Evolutionary conservation across 1,140 invertebrate genomes (phyloP).

Genomic region (Drosophila gunungcola): DNA sequence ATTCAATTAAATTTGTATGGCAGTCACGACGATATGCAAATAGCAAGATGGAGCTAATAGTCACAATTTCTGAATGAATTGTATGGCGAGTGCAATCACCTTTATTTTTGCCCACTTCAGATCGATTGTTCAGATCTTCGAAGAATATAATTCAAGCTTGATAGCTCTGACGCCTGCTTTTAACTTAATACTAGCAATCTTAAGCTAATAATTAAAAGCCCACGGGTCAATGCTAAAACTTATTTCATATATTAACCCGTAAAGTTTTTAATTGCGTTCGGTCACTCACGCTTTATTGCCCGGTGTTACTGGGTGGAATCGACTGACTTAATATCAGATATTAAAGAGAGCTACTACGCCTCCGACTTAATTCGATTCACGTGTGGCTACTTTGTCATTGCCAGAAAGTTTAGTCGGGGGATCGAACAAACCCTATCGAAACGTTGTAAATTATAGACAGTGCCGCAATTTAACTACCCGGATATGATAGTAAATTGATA

Average conservation of each 20-base stretch:
- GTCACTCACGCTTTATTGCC: not conserved
- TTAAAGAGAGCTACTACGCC: constrained; percentile 8
- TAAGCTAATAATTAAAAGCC: constrained; percentile 24
- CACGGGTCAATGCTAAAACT: constrained; percentile 1
- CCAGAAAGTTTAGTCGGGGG: constrained; percentile 15
- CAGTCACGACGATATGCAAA: constrained; percentile 39
- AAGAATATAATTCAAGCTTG: constrained; percentile 17
- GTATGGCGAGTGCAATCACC: constrained; percentile 36
- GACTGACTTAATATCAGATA: constrained; percentile 15
- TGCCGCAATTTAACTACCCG: constrained; percentile 24
- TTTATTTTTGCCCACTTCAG: constrained; percentile 33
- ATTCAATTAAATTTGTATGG: constrained; percentile 22
- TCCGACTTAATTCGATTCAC: constrained; percentile 8
- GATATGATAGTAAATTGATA: constrained; percentile 35
- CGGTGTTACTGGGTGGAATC: constrained; percentile 3
- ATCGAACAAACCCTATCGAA: constrained; percentile 1
- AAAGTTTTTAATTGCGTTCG: constrained; percentile 20
- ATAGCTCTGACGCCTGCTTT: not conserved
- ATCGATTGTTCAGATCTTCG: constrained; percentile 32
- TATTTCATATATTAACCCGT: constrained; percentile 8
- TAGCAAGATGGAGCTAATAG: constrained; percentile 4
- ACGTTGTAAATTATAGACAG: constrained; percentile 21
- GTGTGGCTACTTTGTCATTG: constrained; percentile 7
- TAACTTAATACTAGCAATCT: constrained; percentile 5
- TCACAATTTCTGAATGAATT: constrained; percentile 36